These are phyloP conservation scores for Heliconius congener DNA, from an alignment of 1,140 invertebrate genomes.

Conservation along the genomic window DNA sequence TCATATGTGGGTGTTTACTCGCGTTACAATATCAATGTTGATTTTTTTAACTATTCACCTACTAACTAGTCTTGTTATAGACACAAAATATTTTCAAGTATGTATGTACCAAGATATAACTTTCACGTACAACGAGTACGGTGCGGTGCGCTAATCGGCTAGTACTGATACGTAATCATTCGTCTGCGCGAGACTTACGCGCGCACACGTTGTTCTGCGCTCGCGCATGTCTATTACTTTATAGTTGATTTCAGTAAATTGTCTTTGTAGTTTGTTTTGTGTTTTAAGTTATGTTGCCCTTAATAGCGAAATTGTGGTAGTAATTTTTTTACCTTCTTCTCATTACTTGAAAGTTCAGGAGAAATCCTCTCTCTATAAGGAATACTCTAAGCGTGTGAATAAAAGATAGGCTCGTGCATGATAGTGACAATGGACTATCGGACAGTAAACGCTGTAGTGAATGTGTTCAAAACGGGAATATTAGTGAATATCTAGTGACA, in stretches of 20 bases:
- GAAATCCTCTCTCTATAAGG: background rate
- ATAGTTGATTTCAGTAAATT: background rate
- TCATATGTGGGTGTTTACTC: background rate
- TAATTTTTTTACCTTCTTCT: background rate
- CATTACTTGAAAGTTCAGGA: background rate
- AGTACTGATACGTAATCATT: conserved; percentile 17
- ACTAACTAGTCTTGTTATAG: background rate
- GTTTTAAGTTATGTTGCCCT: background rate
- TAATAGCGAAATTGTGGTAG: background rate
- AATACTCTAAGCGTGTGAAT: background rate
- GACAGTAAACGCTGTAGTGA: background rate
- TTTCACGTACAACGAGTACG: background rate
- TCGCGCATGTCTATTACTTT: background rate
- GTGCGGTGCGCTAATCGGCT: background rate
- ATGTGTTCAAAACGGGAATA: background rate
- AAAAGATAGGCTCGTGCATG: background rate
- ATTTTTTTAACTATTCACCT: conserved; percentile 1
- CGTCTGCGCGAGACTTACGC: background rate
- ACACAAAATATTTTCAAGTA: conserved; percentile 10
- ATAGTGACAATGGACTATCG: background rate
- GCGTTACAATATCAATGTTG: background rate
- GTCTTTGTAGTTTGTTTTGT: background rate
- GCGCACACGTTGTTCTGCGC: background rate
- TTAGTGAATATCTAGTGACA: background rate
- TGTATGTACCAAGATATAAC: background rate